Base-by-base conservation (phyloP, 2,888 invertebrate species). In the Neocrepidodera transversa region DNA sequence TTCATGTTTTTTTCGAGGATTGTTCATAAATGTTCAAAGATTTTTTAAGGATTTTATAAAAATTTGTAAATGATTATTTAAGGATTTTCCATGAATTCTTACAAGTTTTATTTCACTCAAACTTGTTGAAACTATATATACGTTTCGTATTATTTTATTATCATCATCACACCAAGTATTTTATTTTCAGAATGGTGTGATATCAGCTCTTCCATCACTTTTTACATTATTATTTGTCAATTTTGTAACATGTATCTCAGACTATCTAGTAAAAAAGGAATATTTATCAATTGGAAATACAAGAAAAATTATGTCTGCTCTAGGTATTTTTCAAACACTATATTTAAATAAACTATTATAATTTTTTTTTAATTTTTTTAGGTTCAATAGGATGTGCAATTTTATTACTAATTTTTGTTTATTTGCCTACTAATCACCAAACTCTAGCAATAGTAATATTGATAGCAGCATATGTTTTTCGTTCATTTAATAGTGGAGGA, bases 141-240 rank as follows among this genome's bases (percentile, higher is more conserved):
- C n/a, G n/a, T n/a, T n/a, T n/a, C n/a, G n/a, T n/a, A n/a, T n/a
- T n/a, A n/a, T n/a, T n/a, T n/a, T n/a, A n/a, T n/a, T n/a, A n/a
- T n/a, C n/a, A n/a, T n/a, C n/a, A n/a, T n/a, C n/a, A n/a, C n/a
- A n/a, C n/a, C n/a, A n/a, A 32, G 11, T 13, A 8, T 32, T 2
- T 11, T 38, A 16, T 8, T 66, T 63, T 45, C 43, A 87, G 84
- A 89, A 88, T 70, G 88, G 89, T 1, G 66, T 86, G 5, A 74
- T 90, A 0, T 90, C 91, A 0, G 20, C 50, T 85, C 89, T 0
- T 73, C 90, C 17, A 17, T 38, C 38, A 11, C 1, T 38, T 17
- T 16, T 16, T 10, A 6, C 8, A 5, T 1, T 38, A 17, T 6
- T 38, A 7, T 2, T 17, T 11, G 10, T 10, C 8, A 38, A 2